Percentiles rank a stretch among this genome's conserved stretches.
Conservation (phyloP, 2,888 invertebrate genomes). For the Morpho deidamia region DNA sequence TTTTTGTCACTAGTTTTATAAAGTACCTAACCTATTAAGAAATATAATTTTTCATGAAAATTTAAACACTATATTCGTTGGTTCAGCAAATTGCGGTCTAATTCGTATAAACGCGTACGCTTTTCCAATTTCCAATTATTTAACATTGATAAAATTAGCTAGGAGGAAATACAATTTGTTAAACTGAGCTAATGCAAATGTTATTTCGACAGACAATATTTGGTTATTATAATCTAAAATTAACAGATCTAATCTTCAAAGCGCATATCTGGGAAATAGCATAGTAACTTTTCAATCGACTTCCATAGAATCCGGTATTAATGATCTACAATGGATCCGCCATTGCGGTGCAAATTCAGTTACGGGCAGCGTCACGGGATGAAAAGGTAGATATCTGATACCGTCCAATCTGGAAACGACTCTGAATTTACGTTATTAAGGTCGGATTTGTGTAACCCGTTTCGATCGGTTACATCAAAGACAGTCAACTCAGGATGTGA, state of each 20-base stretch:
- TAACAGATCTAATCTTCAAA: conserved; percentile 24
- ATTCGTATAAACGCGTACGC: neutral
- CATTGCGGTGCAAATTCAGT: conserved; percentile 38
- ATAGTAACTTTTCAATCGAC: conserved; percentile 28
- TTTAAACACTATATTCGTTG: too few species aligned
- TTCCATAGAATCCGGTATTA: conserved; percentile 36
- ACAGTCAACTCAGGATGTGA: conserved; percentile 64
- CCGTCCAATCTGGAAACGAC: conserved; percentile 30
- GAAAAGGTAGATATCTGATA: conserved; percentile 24
- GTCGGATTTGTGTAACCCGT: conserved; percentile 27
- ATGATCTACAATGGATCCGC: conserved; percentile 36
- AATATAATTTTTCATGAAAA: too few species aligned
- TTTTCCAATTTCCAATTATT: neutral
- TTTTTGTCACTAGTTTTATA: too few species aligned
- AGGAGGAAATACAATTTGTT: conserved; percentile 1
- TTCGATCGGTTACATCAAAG: conserved; percentile 62
- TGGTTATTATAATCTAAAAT: conserved; percentile 20
- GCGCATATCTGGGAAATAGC: conserved; percentile 27
- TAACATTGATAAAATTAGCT: neutral
- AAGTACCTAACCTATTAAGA: too few species aligned
- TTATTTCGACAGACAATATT: conserved; percentile 13
- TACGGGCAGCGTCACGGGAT: conserved; percentile 23
- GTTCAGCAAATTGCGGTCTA: too few species aligned
- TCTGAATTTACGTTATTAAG: conserved; percentile 29
- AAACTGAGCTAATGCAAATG: conserved; percentile 12